Evolutionary conservation across 2,797 vertebrate species (phyloP).

Genomic region (Taenioides sp.): DNA sequence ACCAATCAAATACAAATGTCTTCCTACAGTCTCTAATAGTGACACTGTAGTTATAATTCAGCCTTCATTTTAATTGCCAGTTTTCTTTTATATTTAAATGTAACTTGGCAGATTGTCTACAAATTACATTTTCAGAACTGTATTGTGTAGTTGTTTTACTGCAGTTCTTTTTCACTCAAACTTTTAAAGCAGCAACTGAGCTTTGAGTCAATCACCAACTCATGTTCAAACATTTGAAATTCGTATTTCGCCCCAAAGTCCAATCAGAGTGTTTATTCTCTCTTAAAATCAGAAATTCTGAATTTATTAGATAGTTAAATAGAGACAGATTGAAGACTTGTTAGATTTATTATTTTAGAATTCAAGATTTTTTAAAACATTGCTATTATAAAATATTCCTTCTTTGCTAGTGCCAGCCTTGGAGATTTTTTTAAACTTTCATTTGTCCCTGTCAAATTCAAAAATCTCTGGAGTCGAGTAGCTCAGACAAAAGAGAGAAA

Average conservation of each 20-base stretch:
- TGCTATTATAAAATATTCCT: conserved; percentile 28
- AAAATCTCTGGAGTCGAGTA: conserved; percentile 15
- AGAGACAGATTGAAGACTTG: conserved; percentile 13
- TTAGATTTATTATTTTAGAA: conserved; percentile 2
- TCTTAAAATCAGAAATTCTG: not conserved
- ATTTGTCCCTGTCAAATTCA: conserved; percentile 26
- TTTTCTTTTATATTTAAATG: not conserved
- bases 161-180: not conserved
- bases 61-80: too few relatives aligned
- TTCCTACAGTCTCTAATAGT: too few relatives aligned
- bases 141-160: not conserved
- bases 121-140: not conserved
- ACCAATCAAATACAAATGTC: too few relatives aligned
- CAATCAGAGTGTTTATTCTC: not conserved
- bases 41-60: too few relatives aligned
- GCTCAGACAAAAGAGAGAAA: conserved; percentile 47
- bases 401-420: conserved; percentile 3
- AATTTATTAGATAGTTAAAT: conserved; percentile 11
- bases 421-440: conserved; percentile 7
- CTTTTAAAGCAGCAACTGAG: not conserved
- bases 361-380: conserved; percentile 36
- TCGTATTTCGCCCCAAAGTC: conserved; percentile 2
- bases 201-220: not conserved
- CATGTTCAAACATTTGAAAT: conserved; percentile 5
- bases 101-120: not conserved